Evolutionary conservation across 1,140 invertebrate species (phyloP).

Genomic region (Papilio helenus): DNA sequence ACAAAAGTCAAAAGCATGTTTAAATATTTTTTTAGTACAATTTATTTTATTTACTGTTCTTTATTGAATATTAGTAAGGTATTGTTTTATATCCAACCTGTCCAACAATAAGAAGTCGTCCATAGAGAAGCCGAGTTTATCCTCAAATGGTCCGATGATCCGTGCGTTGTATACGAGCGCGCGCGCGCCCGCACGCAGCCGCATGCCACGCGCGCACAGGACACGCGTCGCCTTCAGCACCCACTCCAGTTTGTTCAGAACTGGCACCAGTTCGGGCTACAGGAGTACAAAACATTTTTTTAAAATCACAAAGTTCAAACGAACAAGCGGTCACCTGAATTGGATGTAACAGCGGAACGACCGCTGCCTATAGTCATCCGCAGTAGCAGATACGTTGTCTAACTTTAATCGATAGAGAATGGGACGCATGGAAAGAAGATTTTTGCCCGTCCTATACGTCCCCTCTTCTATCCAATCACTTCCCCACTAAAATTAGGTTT

Average conservation of each 20-base stretch:
- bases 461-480: no score
- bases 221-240: slow-evolving; percentile 86
- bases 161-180: slow-evolving; percentile 95
- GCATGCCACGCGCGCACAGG: slow-evolving; percentile 84
- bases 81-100: slow-evolving; percentile 76
- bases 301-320: not conserved
- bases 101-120: slow-evolving; percentile 97
- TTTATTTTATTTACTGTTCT: not conserved
- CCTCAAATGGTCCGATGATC: slow-evolving; percentile 92
- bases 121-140: slow-evolving; percentile 90
- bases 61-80: slow-evolving; percentile 24
- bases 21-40: no score
- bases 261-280: slow-evolving; percentile 76
- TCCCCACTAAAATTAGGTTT: no score
- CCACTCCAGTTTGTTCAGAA: slow-evolving; percentile 78
- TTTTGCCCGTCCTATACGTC: no score
- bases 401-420: no score
- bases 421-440: no score
- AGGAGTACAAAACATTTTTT: not conserved
- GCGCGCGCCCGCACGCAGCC: slow-evolving; percentile 83
- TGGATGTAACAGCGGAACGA: no score
- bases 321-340: no score
- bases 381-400: no score
- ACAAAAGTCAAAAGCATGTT: not conserved
- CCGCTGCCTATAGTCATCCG: no score